A percentile compares a stretch with the other conserved stretches of the same genome.
phyloP scores from a whole-genome alignment of 2,888 invertebrate genomes.

The Caenorhabditis wallacei region DNA sequence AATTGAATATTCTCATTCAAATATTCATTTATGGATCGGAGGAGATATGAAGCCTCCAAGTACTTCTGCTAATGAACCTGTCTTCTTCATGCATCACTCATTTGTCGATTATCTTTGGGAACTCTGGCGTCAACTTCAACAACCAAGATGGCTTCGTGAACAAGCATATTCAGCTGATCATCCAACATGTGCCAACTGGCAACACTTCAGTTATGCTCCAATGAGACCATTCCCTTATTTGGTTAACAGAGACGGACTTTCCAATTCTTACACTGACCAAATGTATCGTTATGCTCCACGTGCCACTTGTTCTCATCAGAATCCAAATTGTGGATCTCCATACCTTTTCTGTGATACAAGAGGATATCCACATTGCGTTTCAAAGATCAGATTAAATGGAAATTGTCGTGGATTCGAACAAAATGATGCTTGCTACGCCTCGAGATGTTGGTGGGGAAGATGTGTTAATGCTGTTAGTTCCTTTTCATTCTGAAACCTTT shows the following conservation, averaged over 20 bases:
- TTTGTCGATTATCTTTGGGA: slow-evolving; percentile 84
- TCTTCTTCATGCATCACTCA: slow-evolving; percentile 84
- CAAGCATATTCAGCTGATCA: slow-evolving; percentile 80
- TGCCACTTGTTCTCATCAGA: slow-evolving; percentile 77
- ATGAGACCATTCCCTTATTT: slow-evolving; percentile 82
- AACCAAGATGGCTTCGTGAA: slow-evolving; percentile 81
- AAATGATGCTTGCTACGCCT: slow-evolving; percentile 79
- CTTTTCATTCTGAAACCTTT: neutral
- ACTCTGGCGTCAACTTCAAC: slow-evolving; percentile 81
- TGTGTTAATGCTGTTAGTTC: slow-evolving; percentile 75
- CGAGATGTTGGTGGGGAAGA: slow-evolving; percentile 80
- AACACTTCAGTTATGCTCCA: slow-evolving; percentile 81
- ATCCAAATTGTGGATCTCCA: slow-evolving; percentile 80
- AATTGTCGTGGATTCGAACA: slow-evolving; percentile 80
- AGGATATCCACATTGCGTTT: slow-evolving; percentile 82
- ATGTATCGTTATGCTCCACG: slow-evolving; percentile 81
- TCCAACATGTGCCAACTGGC: slow-evolving; percentile 79
- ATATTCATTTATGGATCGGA: slow-evolving; percentile 80
- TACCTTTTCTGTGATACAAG: slow-evolving; percentile 82
- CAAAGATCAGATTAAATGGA: slow-evolving; percentile 80
- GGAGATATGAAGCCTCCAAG: slow-evolving; percentile 77
- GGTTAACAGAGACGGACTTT: slow-evolving; percentile 81
- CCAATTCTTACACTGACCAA: slow-evolving; percentile 82
- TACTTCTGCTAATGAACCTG: slow-evolving; percentile 77
- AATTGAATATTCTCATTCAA: slow-evolving; percentile 82